Evolutionary conservation across 2,888 invertebrate species (phyloP).

Genomic region (Cephus nigrinus): DNA sequence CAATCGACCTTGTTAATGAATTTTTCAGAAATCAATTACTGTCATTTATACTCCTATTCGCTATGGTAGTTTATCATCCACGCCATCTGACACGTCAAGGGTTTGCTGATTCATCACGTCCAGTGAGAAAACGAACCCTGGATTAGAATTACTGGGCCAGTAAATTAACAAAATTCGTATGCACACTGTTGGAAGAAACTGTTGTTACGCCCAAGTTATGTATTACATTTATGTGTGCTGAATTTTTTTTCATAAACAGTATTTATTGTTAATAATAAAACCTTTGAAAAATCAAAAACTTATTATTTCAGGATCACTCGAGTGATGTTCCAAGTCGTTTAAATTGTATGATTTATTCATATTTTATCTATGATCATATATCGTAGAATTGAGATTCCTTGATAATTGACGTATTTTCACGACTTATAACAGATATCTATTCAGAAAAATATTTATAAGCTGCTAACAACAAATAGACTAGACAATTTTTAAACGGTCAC

Average conservation of each 20-base stretch:
- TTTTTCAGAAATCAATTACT: background rate
- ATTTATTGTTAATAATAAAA: conserved; percentile 63
- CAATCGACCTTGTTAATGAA: background rate
- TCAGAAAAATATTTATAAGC: conserved; percentile 37
- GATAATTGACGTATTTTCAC: conserved; percentile 42
- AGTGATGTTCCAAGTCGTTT: conserved; percentile 15
- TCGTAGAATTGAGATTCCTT: conserved; percentile 33
- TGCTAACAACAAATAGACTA: conserved; percentile 40
- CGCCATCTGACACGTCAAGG: background rate
- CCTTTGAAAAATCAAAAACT: conserved; percentile 30
- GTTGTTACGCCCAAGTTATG: background rate
- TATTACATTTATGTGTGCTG: conserved; percentile 1
- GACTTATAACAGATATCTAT: conserved; percentile 44
- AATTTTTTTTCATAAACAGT: conserved; percentile 48
- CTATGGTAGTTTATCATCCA: background rate
- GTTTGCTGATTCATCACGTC: background rate
- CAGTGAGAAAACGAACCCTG: background rate
- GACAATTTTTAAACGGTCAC: conserved; percentile 4
- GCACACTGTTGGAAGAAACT: background rate
- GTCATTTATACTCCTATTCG: background rate
- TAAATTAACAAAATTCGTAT: background rate
- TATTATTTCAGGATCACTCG: background rate
- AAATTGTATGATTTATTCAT: conserved; percentile 45
- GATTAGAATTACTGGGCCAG: background rate
- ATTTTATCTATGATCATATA: conserved; percentile 44